A percentile compares a stretch with the other conserved stretches of the same genome.
phyloP scores from a whole-genome alignment of 2,888 invertebrate species.

The Eugnorisma glareosa region DNA sequence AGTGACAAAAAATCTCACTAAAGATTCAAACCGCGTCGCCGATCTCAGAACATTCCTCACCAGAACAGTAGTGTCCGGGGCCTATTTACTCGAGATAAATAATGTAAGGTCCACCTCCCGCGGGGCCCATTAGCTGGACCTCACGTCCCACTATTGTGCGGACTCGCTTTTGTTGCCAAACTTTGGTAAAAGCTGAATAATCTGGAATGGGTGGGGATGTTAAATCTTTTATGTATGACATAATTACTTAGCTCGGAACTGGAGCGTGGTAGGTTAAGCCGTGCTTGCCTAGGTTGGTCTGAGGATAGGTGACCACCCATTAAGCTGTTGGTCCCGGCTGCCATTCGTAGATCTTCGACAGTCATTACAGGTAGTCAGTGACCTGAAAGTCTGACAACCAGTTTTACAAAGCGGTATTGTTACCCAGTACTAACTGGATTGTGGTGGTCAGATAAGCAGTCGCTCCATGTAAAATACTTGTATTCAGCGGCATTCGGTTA shows the following conservation, averaged over 20 bases:
- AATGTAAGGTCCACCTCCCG: slow-evolving; percentile 42
- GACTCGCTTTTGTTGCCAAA: slow-evolving; percentile 51
- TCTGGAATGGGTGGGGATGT: slow-evolving; percentile 4
- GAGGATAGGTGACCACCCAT: too few relatives aligned
- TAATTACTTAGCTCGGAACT: background rate
- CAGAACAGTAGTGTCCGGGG: slow-evolving; percentile 24
- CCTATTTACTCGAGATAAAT: slow-evolving; percentile 54
- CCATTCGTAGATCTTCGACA: too few relatives aligned
- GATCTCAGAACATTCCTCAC: slow-evolving; percentile 15
- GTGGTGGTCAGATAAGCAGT: too few relatives aligned
- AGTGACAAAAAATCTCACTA: slow-evolving; percentile 1
- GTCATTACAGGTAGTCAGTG: too few relatives aligned
- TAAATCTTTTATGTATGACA: slow-evolving; percentile 15
- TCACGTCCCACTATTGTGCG: slow-evolving; percentile 63
- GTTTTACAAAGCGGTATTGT: too few relatives aligned
- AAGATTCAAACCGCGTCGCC: slow-evolving; percentile 32
- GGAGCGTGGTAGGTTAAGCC: background rate
- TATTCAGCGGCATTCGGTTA: too few relatives aligned
- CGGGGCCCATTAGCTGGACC: slow-evolving; percentile 56
- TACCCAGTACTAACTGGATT: too few relatives aligned
- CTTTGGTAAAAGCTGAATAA: slow-evolving; percentile 42
- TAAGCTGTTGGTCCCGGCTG: too few relatives aligned
- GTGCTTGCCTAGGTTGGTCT: background rate
- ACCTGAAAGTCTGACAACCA: too few relatives aligned
- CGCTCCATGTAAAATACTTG: too few relatives aligned